Conservation (phyloP, 2,797 vertebrate genomes). For the Enteromius trimaculatus region DNA sequence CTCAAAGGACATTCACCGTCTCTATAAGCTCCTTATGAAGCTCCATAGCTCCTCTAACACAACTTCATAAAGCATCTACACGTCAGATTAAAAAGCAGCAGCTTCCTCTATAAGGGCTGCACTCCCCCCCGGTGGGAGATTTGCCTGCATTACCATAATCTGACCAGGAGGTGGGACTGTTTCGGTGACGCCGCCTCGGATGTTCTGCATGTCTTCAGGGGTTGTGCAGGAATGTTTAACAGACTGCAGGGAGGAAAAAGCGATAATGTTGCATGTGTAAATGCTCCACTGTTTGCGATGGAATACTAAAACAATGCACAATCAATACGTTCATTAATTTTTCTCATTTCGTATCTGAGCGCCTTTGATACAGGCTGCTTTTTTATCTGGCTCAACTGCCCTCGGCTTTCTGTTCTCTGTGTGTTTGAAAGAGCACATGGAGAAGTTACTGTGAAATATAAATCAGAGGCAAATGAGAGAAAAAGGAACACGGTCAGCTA, state of each 20-base stretch:
- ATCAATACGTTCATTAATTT: conserved; percentile 7
- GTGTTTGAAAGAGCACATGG: conserved; percentile 27
- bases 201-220: conserved; percentile 14
- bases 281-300: background rate
- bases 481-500: conserved; percentile 51
- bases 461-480: conserved; percentile 43
- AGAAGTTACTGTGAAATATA: conserved; percentile 33
- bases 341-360: background rate
- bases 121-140: background rate
- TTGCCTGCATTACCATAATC: conserved; percentile 42
- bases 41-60: background rate
- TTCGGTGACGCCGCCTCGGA: conserved; percentile 32
- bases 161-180: conserved; percentile 58
- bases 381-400: conserved; percentile 10
- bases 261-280: background rate
- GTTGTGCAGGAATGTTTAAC: conserved; percentile 36
- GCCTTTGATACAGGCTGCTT: background rate
- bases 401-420: conserved; percentile 23
- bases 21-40: conserved; percentile 33
- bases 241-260: conserved; percentile 21
- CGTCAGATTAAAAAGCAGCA: conserved; percentile 3
- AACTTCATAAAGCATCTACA: background rate
- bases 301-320: background rate
- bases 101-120: background rate
- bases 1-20: conserved; percentile 45